Percentiles rank a stretch among this genome's conserved stretches.
Evolutionary conservation across 2,113 vertebrate species (phyloP).

Genomic region (Clarias gariepinus): DNA sequence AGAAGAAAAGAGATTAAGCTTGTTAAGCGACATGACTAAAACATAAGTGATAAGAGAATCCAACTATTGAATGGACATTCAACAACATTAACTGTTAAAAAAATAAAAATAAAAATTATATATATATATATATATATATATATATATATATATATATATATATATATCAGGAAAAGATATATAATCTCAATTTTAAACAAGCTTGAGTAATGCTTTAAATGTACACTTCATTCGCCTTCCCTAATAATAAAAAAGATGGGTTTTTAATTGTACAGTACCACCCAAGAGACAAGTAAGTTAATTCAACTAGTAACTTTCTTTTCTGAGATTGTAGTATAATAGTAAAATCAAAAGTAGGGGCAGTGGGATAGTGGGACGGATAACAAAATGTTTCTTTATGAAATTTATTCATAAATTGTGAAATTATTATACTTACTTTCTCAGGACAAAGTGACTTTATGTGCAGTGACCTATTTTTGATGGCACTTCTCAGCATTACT

Average conservation of each 20-base stretch:
- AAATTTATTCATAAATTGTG: not conserved
- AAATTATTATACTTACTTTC: not conserved
- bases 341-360: not conserved
- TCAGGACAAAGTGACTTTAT: constrained; percentile 19
- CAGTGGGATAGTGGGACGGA: not conserved
- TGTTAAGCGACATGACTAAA: not conserved
- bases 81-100: not conserved
- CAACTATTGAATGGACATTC: not conserved
- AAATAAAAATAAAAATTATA: too few species aligned
- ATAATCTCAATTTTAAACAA: not conserved
- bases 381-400: not conserved
- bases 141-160: not conserved
- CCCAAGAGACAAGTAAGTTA: not conserved
- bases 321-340: not conserved
- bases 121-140: too few species aligned
- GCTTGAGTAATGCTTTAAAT: not conserved
- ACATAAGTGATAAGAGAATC: not conserved
- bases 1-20: too few species aligned
- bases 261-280: not conserved
- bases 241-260: not conserved
- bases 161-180: too few species aligned
- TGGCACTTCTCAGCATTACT: not conserved
- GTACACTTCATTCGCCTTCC: not conserved
- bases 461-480: constrained; percentile 44
- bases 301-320: not conserved